Base-by-base conservation (phyloP, 2,113 vertebrate species). In the Cyprinodon variegatus region DNA sequence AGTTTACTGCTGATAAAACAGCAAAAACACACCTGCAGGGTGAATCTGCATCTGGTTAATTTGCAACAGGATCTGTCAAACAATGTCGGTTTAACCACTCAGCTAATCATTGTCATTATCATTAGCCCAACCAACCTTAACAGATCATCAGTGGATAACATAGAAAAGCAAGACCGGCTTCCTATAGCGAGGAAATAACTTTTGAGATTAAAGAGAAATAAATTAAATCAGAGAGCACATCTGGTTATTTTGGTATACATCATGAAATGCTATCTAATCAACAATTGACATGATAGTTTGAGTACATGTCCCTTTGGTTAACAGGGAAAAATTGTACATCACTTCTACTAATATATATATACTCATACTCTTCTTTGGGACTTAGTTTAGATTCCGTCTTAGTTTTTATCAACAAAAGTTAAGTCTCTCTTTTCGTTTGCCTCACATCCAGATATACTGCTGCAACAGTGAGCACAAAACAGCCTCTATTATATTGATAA, bases 61-160 rank as follows among this genome's bases (percentile, higher is more conserved):
- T 82, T 87, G 36, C 79, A 86, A 85, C 81, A 83, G 75, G 65
- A 63, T 72, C 45, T 20, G 57, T 72, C 48, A 46, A 29, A 46
- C 40, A 41, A 3, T 36, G 53, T 77, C 22, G 78, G 50, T 74
- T 76, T 77, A 74, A 82, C 73, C 37, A 66, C 63, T 40, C 50
- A 45, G 57, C 46, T 77, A 61, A 75, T 83, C 40, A 50, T 60
- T 41, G 7, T 13, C 11, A 40, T 46, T 60, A 36, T 65, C 15
- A 68, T 76, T 61, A 72, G 45, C 50, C 38, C 4, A 46, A 75
- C 59, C 77, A 29, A 80, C 64, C 62, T 70, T 67, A 57, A 72
- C 83, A 43, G 37, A 69, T 53, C 48, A 38, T n/a, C n/a, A 40
- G 70, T 78, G 22, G 60, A 48, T 46, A 22, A 67, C 4, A 4